These are phyloP conservation scores for Trachelipus rathkii DNA, from an alignment of 1,140 invertebrate species.

Conservation along the genomic window DNA sequence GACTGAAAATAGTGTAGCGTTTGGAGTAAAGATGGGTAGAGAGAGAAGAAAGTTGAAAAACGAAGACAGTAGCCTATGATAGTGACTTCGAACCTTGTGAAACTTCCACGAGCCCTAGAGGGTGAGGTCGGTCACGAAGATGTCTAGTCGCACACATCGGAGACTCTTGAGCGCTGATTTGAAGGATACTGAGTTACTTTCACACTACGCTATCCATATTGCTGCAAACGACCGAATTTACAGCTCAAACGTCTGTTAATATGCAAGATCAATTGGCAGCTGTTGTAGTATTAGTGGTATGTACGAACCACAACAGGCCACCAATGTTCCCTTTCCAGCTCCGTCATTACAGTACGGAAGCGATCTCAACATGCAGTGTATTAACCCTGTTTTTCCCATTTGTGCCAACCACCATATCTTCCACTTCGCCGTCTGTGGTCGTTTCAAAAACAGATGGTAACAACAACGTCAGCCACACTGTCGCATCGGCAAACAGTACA, in stretches of 20 bases:
- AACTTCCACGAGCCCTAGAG: constrained; percentile 48
- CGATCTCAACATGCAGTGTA: background rate
- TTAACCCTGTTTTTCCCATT: background rate
- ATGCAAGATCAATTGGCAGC: no score
- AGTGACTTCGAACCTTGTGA: constrained; percentile 73
- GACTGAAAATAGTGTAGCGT: background rate
- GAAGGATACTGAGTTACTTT: constrained; percentile 73
- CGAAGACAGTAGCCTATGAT: constrained; percentile 79
- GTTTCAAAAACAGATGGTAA: background rate
- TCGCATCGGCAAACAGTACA: background rate
- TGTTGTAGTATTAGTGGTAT: background rate
- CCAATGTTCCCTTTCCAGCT: background rate
- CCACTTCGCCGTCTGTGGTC: background rate
- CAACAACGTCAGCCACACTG: background rate
- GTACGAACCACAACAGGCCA: background rate
- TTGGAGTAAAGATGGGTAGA: constrained; percentile 1
- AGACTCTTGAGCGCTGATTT: constrained; percentile 78
- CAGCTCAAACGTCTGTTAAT: background rate
- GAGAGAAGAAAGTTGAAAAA: constrained; percentile 50
- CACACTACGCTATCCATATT: background rate
- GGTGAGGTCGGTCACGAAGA: constrained; percentile 59
- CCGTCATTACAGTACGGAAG: background rate
- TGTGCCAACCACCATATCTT: constrained; percentile 24
- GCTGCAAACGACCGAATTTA: background rate
- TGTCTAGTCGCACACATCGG: constrained; percentile 71